Conservation (phyloP, 2,888 invertebrate species). For the Oxystoma pomonae region DNA sequence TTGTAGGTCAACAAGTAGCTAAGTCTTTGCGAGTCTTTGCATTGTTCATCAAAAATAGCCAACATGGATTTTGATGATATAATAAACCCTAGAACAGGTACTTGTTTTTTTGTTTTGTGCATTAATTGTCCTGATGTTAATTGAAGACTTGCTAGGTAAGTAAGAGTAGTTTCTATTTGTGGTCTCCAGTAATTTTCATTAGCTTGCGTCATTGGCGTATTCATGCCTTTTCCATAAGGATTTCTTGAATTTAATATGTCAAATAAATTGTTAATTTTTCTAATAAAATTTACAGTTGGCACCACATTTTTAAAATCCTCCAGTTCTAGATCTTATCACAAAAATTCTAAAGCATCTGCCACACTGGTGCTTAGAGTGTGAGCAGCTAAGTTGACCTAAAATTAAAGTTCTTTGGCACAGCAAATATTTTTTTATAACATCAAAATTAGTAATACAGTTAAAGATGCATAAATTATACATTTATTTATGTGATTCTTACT, state of each 20-base stretch:
- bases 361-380: slow-evolving; percentile 23
- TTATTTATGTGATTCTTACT: no score
- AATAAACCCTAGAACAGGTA: slow-evolving; percentile 1
- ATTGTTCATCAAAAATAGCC: not conserved
- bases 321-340: slow-evolving; percentile 14
- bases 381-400: slow-evolving; percentile 23
- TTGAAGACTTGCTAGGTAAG: slow-evolving; percentile 12
- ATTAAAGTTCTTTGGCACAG: slow-evolving; percentile 1
- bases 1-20: slow-evolving; percentile 26
- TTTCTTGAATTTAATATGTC: slow-evolving; percentile 21
- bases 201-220: slow-evolving; percentile 11
- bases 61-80: not conserved
- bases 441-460: not conserved
- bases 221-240: slow-evolving; percentile 14
- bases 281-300: slow-evolving; percentile 20
- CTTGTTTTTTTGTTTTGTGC: not conserved
- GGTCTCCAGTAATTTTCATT: slow-evolving; percentile 17
- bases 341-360: slow-evolving; percentile 23
- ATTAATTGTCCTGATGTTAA: not conserved
- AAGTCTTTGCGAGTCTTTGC: slow-evolving; percentile 1
- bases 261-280: slow-evolving; percentile 18
- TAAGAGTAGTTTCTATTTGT: slow-evolving; percentile 7
- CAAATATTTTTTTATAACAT: not conserved
- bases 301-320: slow-evolving; percentile 17
- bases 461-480: not conserved